Conservation (phyloP, 2,113 vertebrate species). For the Chelonoidis abingdonii region DNA sequence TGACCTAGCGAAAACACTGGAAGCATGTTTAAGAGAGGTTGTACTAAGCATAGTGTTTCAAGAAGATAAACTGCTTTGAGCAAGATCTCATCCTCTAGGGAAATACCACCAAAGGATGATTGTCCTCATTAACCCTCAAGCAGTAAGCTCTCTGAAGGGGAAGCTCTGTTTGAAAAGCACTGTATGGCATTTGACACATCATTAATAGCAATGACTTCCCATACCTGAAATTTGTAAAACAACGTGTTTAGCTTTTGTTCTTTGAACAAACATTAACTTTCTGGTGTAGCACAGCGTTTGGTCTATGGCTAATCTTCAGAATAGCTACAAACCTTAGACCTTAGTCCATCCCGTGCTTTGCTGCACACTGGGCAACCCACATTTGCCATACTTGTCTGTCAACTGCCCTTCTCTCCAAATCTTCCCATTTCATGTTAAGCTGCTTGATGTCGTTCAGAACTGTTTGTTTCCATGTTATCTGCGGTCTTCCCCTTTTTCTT, state of each 20-base stretch:
- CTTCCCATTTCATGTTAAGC: too few relatives aligned
- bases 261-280: not conserved
- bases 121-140: not conserved
- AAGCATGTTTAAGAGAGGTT: not conserved
- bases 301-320: slow-evolving; percentile 48
- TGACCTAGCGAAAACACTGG: not conserved
- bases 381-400: too few relatives aligned
- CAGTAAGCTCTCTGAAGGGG: not conserved
- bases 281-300: slow-evolving; percentile 20
- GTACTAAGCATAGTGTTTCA: not conserved
- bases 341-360: too few relatives aligned
- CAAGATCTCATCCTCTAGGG: not conserved
- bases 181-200: too few relatives aligned
- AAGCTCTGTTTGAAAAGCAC: not conserved
- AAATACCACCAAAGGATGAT: not conserved
- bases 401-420: too few relatives aligned
- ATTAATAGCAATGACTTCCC: not conserved
- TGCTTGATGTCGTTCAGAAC: too few relatives aligned
- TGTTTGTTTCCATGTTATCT: too few relatives aligned
- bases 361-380: too few relatives aligned
- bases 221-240: not conserved
- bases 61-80: not conserved
- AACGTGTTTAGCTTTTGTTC: not conserved
- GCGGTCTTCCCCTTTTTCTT: too few relatives aligned
- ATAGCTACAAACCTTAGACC: not conserved